Percentiles rank a stretch among this genome's conserved stretches.
Evolutionary conservation across 2,888 invertebrate species (phyloP).

Genomic region (Eledona agricola): DNA sequence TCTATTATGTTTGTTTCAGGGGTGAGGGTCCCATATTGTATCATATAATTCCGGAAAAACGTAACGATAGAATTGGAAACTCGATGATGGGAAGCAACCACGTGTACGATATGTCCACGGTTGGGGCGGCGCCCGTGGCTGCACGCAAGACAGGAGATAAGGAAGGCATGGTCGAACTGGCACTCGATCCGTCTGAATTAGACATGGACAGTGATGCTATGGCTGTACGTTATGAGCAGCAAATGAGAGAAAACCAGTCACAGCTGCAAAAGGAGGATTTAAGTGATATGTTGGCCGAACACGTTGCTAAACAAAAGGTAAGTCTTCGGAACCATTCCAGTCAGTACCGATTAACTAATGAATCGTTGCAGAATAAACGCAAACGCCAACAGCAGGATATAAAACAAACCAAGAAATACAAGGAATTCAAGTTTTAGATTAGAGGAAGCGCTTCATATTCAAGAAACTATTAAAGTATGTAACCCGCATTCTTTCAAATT

Average conservation of each 20-base stretch:
- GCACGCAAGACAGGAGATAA: slow-evolving; percentile 57
- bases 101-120: slow-evolving; percentile 91
- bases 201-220: slow-evolving; percentile 96
- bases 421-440: slow-evolving; percentile 94
- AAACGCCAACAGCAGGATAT: slow-evolving; percentile 91
- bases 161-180: slow-evolving; percentile 85
- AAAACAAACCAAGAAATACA: slow-evolving; percentile 95
- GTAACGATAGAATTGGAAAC: slow-evolving; percentile 86
- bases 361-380: slow-evolving; percentile 81
- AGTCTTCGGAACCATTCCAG: slow-evolving; percentile 27
- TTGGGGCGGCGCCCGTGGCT: slow-evolving; percentile 68
- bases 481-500: too few relatives aligned
- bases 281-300: slow-evolving; percentile 98
- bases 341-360: too few relatives aligned
- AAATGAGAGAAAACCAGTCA: slow-evolving; percentile 91
- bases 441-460: too few relatives aligned
- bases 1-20: slow-evolving; percentile 62
- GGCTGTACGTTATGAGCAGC: slow-evolving; percentile 95
- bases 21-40: slow-evolving; percentile 94
- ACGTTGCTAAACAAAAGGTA: slow-evolving; percentile 95
- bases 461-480: too few relatives aligned
- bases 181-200: slow-evolving; percentile 96
- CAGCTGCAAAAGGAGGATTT: slow-evolving; percentile 92
- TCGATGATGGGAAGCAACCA: slow-evolving; percentile 99
- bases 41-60: slow-evolving; percentile 94